These are phyloP conservation scores for Nixonia krombeini DNA, from an alignment of 1,140 invertebrate genomes.

Conservation along the genomic window DNA sequence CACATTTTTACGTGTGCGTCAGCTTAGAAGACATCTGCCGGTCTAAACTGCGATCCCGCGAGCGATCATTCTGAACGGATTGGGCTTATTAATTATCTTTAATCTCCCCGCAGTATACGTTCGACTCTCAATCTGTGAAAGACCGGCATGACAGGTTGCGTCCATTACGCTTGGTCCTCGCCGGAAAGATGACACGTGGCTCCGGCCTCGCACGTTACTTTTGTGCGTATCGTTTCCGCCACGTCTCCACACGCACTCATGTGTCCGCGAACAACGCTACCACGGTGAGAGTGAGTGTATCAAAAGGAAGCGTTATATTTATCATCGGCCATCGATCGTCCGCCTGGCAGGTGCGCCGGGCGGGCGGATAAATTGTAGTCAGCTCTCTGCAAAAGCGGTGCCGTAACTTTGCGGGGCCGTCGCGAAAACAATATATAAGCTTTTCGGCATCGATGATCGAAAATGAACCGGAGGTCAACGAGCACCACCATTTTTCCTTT, in stretches of 20 bases:
- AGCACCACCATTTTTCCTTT: too few species aligned
- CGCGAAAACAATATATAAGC: constrained; percentile 26
- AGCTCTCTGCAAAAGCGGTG: constrained; percentile 11
- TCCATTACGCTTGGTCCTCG: constrained; percentile 4
- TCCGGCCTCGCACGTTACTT: constrained; percentile 14
- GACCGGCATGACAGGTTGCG: constrained; percentile 14
- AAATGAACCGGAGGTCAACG: too few species aligned
- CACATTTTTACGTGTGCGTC: too few species aligned
- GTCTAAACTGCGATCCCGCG: too few species aligned
- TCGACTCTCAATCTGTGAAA: too few species aligned
- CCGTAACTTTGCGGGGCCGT: constrained; percentile 9
- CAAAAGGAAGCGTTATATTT: constrained; percentile 36
- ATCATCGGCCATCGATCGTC: constrained; percentile 28
- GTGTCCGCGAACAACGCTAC: constrained; percentile 16
- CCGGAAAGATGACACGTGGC: constrained; percentile 6
- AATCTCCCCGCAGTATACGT: too few species aligned
- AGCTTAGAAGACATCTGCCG: too few species aligned
- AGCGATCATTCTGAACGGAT: too few species aligned
- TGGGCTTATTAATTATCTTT: too few species aligned
- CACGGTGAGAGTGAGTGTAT: constrained; percentile 23
- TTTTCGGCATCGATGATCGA: constrained; percentile 13
- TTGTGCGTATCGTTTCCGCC: constrained; percentile 13
- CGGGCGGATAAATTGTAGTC: constrained; percentile 26
- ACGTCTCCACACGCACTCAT: constrained; percentile 20
- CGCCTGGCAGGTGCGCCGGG: constrained; percentile 28